These are phyloP conservation scores for Cheirogaleus medius DNA, from an alignment of 2,113 vertebrate species.

Conservation along the genomic window DNA sequence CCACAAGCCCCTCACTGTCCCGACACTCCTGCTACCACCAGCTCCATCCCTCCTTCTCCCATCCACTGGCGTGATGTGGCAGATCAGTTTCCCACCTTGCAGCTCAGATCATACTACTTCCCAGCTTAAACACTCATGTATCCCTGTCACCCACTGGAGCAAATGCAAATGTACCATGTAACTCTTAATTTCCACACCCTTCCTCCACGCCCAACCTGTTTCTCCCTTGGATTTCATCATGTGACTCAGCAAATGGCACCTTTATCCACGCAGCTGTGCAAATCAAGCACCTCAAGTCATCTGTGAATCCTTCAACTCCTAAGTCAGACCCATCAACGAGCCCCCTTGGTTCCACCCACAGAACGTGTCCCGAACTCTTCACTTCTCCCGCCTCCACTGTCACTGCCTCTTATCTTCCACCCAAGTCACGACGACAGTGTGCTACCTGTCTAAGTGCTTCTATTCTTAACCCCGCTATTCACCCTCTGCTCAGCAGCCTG, in stretches of 20 bases:
- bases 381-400: neutral
- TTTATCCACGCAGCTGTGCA: neutral
- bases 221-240: neutral
- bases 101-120: neutral
- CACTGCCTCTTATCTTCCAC: no score
- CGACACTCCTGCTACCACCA: neutral
- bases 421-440: neutral
- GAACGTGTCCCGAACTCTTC: neutral
- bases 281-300: neutral
- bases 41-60: neutral
- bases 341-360: neutral
- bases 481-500: neutral
- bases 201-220: neutral
- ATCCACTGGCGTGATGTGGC: fast-evolving
- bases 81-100: neutral
- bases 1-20: neutral
- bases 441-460: neutral
- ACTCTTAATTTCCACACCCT: neutral
- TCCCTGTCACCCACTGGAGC: neutral
- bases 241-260: neutral
- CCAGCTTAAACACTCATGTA: neutral
- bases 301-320: neutral
- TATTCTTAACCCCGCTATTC: neutral
- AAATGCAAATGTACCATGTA: neutral
- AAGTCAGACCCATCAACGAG: neutral